Conservation (phyloP, 1,140 invertebrate species). For the Melitaea cinxia region DNA sequence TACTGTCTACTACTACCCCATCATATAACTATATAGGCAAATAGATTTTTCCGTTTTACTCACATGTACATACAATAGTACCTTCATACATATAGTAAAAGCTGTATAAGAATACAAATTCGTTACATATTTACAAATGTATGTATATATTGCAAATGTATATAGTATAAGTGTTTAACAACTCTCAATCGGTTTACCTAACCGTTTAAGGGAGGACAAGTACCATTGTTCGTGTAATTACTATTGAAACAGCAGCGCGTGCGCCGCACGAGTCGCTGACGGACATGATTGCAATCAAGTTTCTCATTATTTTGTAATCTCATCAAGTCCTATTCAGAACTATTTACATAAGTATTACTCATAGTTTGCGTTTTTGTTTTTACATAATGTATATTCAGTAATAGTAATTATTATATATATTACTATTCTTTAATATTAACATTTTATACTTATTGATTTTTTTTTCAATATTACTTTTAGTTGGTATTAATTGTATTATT, state of each 20-base stretch:
- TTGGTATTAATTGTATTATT: neutral
- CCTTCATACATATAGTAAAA: too few relatives aligned
- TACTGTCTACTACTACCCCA: too few relatives aligned
- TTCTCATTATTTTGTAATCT: slow-evolving; percentile 2
- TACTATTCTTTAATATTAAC: too few relatives aligned
- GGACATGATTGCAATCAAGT: slow-evolving; percentile 13
- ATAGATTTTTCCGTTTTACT: too few relatives aligned
- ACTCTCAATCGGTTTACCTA: neutral
- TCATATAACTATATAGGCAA: too few relatives aligned
- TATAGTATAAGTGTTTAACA: neutral
- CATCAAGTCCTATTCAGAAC: neutral
- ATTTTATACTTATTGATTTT: too few relatives aligned
- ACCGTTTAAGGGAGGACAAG: slow-evolving; percentile 2
- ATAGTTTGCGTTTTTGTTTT: neutral
- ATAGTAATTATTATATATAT: neutral
- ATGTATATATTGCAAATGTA: neutral
- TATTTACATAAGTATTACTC: neutral
- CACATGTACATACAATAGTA: too few relatives aligned
- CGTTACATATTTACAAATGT: neutral
- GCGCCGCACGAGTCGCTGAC: slow-evolving; percentile 41
- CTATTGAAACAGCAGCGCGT: slow-evolving; percentile 42
- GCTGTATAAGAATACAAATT: too few relatives aligned
- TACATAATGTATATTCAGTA: neutral
- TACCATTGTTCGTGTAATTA: slow-evolving; percentile 38
- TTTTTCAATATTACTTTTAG: too few relatives aligned